Evolutionary conservation across 2,888 invertebrate genomes (phyloP), one percentile per base, ranked within the genome.

Genomic region (Beris morrisii): DNA sequence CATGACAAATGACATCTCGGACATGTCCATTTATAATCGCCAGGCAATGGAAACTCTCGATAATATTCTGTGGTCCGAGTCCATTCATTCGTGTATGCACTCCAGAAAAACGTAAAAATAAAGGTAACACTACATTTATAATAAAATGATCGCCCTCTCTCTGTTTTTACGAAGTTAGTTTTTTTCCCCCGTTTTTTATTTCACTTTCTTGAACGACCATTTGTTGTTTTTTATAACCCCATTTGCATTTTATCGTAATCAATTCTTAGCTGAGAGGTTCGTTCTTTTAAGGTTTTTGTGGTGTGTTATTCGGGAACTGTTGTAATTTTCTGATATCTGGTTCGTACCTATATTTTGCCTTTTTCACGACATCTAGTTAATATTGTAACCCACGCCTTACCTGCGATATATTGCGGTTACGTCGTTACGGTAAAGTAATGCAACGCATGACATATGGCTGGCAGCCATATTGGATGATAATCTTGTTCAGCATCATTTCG

Each of bases 1-100:
- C 64, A 64, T 64, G 64, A 64, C 64, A 64, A 64, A 64, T 64
- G 64, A 64, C 48, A 64, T 64, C 46, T 48, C 64, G 45, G 64
- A 64, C 64, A 64, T 56, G 64, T 55, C 56, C 64, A 64, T 64
- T 64, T 64, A 55, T 64, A 45, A 56, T 56, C 50, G 32, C 15
- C 61, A 22, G 50, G 61, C 38, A 61, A 61, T 61, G 61, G 61
- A 50, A 50, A 52, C 38, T 7, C 38, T 38, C 38, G 38, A 61
- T 61, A 46, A 38, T 43, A 50, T 50, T 61, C 50, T 38, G 9
- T 38, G 38, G 38, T 9, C 7, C 5, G 38, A 38, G 38, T 38
- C 38, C 38, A 38, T 38, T 38, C 9, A 38, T 38, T 5, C 38
- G 38, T 38, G 38, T 22, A 22, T 38, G 38, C 38, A 38, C 3